Evolutionary conservation across 2,113 vertebrate genomes (phyloP).

Genomic region (Amblyopsis rosae): DNA sequence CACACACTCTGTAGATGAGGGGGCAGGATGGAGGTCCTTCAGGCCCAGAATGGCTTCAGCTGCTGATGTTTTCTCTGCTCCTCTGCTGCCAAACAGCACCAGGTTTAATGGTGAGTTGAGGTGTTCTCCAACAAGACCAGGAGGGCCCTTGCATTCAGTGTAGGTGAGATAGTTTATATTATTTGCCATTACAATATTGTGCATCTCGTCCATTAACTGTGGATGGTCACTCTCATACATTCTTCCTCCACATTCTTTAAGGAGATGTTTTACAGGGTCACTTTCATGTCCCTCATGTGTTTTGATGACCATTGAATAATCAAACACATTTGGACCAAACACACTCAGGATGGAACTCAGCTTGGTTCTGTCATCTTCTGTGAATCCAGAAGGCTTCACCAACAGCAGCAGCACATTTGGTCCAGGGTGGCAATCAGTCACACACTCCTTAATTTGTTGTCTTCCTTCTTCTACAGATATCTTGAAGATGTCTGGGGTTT

Average conservation of each 20-base stretch:
- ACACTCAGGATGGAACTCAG: not conserved
- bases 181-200: slow-evolving; percentile 28
- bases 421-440: too few species aligned
- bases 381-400: too few species aligned
- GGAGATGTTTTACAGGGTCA: not conserved
- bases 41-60: slow-evolving; percentile 26
- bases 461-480: not conserved
- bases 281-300: not conserved
- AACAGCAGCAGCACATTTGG: too few species aligned
- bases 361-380: too few species aligned
- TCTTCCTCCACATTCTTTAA: slow-evolving; percentile 32
- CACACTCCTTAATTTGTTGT: too few species aligned
- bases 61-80: slow-evolving; percentile 23
- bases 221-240: not conserved
- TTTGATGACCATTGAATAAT: slow-evolving; percentile 20
- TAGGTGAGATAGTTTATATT: slow-evolving; percentile 22
- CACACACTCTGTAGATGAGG: slow-evolving; percentile 23
- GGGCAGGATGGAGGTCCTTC: not conserved
- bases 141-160: not conserved
- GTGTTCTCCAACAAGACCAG: not conserved
- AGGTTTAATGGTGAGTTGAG: slow-evolving; percentile 21
- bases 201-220: slow-evolving; percentile 31
- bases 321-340: slow-evolving; percentile 31
- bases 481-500: slow-evolving; percentile 13
- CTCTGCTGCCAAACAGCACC: slow-evolving; percentile 41